Evolutionary conservation across 2,797 vertebrate genomes (phyloP).

Genomic region (Limosa lapponica): DNA sequence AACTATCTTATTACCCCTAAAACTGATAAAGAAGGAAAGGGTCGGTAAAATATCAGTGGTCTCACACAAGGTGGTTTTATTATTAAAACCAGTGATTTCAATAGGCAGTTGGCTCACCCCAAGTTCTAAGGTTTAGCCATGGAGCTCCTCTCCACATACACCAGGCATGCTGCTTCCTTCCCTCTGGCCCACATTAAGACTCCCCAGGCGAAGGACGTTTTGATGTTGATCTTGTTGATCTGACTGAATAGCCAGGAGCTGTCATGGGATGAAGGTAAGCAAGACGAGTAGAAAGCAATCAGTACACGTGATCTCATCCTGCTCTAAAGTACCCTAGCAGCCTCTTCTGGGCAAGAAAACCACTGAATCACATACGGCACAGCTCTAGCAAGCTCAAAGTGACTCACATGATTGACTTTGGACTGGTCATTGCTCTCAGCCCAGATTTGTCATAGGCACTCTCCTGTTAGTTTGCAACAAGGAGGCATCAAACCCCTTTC

Average conservation of each 20-base stretch:
- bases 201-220: rapidly evolving
- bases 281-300: neutral
- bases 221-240: neutral
- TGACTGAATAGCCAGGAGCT: neutral
- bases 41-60: neutral
- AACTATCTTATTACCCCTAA: neutral
- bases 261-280: neutral
- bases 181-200: neutral
- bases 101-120: neutral
- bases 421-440: neutral
- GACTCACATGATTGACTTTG: neutral
- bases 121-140: neutral
- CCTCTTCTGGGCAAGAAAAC: neutral
- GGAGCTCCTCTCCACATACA: neutral
- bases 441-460: neutral
- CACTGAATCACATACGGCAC: neutral
- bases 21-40: neutral
- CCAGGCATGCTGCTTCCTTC: neutral
- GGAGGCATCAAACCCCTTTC: neutral
- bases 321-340: neutral
- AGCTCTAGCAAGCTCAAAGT: neutral
- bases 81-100: neutral
- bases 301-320: rapidly evolving
- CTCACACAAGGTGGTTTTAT: neutral
- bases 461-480: neutral